A percentile compares a stretch with the other conserved stretches of the same genome.
Conservation (phyloP, 2,797 vertebrate genomes). For the Tarsius wallacei region DNA sequence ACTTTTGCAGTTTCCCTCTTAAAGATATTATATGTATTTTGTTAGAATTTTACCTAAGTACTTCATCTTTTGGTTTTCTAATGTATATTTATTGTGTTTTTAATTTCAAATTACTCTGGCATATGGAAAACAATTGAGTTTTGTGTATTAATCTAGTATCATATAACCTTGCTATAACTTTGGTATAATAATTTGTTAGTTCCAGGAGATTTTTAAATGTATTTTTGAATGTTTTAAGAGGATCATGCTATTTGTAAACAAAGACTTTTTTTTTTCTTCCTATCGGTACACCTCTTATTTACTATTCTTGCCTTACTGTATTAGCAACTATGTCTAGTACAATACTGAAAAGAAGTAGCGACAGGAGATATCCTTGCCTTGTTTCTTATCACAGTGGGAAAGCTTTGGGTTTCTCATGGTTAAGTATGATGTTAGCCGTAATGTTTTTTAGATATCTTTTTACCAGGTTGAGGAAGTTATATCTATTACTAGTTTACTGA, state of each 20-base stretch:
- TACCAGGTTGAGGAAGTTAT: not conserved
- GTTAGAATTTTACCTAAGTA: not conserved
- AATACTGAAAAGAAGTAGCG: not conserved
- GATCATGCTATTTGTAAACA: not conserved
- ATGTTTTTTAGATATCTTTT: not conserved
- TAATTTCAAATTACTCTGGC: not conserved
- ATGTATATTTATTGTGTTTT: too few species aligned
- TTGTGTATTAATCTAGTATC: not conserved
- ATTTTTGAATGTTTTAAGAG: not conserved
- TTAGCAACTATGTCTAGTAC: not conserved
- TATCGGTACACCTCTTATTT: not conserved
- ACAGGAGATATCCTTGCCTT: not conserved
- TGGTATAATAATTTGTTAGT: fast-evolving
- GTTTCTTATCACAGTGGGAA: not conserved
- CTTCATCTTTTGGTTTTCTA: not conserved
- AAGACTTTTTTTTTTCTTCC: not conserved
- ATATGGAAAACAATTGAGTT: not conserved
- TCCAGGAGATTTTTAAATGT: not conserved
- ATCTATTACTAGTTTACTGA: not conserved
- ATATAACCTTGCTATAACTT: not conserved
- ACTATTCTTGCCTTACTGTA: not conserved
- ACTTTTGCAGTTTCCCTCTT: not conserved
- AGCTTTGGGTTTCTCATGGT: not conserved
- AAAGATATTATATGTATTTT: not conserved
- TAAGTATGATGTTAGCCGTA: not conserved